Evolutionary conservation across 2,888 invertebrate species (phyloP).

Genomic region (Torymus texanus): DNA sequence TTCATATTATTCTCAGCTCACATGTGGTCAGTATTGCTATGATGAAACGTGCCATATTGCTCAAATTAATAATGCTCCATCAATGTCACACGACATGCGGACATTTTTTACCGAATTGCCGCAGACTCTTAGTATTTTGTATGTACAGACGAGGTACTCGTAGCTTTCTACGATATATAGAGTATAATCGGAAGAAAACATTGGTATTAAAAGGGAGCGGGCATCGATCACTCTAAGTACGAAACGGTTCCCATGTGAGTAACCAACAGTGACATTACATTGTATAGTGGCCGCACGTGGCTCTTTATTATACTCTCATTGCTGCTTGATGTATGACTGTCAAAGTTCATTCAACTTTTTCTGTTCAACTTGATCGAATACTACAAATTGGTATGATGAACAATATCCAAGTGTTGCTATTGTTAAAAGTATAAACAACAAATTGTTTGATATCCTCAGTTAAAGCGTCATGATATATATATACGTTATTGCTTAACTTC

Average conservation of each 20-base stretch:
- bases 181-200: constrained; percentile 18
- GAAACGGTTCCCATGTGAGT: neutral
- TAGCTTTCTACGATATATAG: neutral
- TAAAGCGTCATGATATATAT: no score
- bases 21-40: no score
- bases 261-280: constrained; percentile 27
- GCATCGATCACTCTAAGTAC: constrained; percentile 30
- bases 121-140: neutral
- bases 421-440: no score
- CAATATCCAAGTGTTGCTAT: no score
- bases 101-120: constrained; percentile 32
- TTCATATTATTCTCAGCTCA: no score
- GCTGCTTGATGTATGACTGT: constrained; percentile 29
- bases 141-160: neutral
- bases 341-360: constrained; percentile 29
- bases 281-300: constrained; percentile 13
- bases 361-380: no score
- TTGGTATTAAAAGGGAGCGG: neutral
- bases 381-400: no score
- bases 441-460: no score
- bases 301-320: constrained; percentile 19
- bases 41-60: no score
- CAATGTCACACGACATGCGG: no score
- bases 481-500: neutral
- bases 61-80: no score